These are phyloP conservation scores for Folsomia candida DNA, from an alignment of 2,888 invertebrate species.

Conservation along the genomic window DNA sequence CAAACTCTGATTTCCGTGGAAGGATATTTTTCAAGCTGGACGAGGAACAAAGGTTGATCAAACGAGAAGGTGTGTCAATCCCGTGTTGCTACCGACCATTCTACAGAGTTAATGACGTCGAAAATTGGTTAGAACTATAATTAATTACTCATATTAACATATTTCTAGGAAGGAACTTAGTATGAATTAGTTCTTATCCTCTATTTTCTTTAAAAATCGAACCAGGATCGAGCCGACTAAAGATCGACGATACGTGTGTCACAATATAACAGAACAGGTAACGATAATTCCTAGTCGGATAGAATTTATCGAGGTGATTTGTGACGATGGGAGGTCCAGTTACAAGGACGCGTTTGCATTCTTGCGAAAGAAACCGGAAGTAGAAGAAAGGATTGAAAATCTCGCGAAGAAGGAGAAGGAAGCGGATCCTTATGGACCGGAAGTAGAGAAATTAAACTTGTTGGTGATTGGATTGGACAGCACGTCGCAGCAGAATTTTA, in stretches of 20 bases:
- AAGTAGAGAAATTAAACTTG: background rate
- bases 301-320: constrained; percentile 35
- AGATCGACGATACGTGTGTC: constrained; percentile 15
- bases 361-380: constrained; percentile 20
- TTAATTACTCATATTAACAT: background rate
- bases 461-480: constrained; percentile 50
- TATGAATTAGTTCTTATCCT: background rate
- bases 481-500: constrained; percentile 53
- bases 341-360: constrained; percentile 34
- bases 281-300: constrained; percentile 17
- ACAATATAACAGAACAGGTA: constrained; percentile 15
- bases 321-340: constrained; percentile 5
- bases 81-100: constrained; percentile 32
- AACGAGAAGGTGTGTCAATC: background rate
- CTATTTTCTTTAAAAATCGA: background rate
- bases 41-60: constrained; percentile 12
- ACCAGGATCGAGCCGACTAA: constrained; percentile 19
- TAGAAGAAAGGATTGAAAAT: constrained; percentile 16
- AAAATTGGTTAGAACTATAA: constrained; percentile 14
- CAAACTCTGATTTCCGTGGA: constrained; percentile 2
- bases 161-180: background rate
- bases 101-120: constrained; percentile 24
- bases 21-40: constrained; percentile 15
- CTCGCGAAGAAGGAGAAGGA: background rate
- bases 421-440: background rate